Evolutionary conservation across 2,113 vertebrate species (phyloP), one percentile per base, ranked within the genome.

Genomic region (Tapirus terrestris): DNA sequence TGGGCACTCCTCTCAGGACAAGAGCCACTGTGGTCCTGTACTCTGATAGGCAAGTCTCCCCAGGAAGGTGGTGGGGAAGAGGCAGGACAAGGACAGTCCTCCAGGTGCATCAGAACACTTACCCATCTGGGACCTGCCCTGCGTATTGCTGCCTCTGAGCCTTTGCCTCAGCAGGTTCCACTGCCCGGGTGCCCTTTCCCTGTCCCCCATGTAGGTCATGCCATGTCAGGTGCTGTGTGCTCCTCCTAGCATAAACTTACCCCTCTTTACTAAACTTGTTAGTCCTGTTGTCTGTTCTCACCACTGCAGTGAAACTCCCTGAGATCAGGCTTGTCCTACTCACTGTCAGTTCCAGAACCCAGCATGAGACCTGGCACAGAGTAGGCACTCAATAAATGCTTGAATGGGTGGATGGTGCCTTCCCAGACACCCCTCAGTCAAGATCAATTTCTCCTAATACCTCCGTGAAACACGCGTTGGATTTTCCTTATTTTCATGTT

Each of bases 151-250:
- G 60, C 51, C 39, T 85, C 58, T 5, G n/a, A 36, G 63, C 77
- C 77, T 45, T 53, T 31, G 17, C 70, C 67, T 25, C 20, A 9
- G 58, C 39, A 33, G 68, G 3, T 39, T n/a, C 53, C 53, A 8
- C 18, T 3, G 21, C 43, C 70, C 10, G 5, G 60, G 18, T 2
- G 5, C 77, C 65, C 72, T 76, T 77, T 11, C 27, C 65, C 70
- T 72, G 1, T 0, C 29, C 13, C 31, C 36, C 33, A 1, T 2
- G 0, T 2, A 16, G 10, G 4, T 33, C 33, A 20, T 8, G 31
- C 79, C 8, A 0, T 13, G 27, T 11, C 72, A 17, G 31, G 4
- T 0, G 6, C 7, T 12, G 8, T 31, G 63, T 31, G 1, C 4
- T 23, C 51, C 36, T 36, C 58, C 92, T 10, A 10, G 65, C 56